A percentile compares a stretch with the other conserved stretches of the same genome.
Evolutionary conservation across 1,140 invertebrate species (phyloP).

Genomic region (Drosophila ercepeae): DNA sequence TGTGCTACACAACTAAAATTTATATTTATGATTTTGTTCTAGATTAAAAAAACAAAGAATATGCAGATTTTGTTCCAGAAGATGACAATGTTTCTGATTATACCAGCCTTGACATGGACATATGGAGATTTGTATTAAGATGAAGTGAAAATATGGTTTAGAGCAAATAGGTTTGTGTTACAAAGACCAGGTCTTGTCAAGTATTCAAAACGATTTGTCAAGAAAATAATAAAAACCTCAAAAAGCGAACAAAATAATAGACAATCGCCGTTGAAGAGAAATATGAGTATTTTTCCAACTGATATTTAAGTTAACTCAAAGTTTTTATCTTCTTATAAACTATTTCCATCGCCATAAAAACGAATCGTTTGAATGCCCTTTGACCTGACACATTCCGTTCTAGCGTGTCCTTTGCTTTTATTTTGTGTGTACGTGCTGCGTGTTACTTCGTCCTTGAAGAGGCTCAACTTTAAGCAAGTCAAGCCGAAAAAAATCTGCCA

Average conservation of each 20-base stretch:
- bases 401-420: neutral
- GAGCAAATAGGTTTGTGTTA: neutral
- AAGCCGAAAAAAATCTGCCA: slow-evolving; percentile 49
- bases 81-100: slow-evolving; percentile 6
- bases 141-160: slow-evolving; percentile 18
- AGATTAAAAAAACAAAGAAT: neutral
- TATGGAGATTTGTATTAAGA: slow-evolving; percentile 33
- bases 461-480: slow-evolving; percentile 39
- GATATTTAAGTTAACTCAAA: slow-evolving; percentile 24
- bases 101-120: slow-evolving; percentile 4
- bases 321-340: slow-evolving; percentile 48
- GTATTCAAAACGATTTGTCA: neutral
- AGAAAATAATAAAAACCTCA: neutral
- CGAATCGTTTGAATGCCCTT: slow-evolving; percentile 36
- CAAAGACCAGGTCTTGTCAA: neutral
- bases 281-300: slow-evolving; percentile 23
- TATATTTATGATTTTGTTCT: slow-evolving; percentile 45
- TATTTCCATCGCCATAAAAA: slow-evolving; percentile 46
- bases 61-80: neutral
- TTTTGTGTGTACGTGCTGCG: slow-evolving; percentile 28
- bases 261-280: neutral
- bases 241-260: neutral
- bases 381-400: slow-evolving; percentile 40
- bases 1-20: slow-evolving; percentile 50
- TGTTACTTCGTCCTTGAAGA: slow-evolving; percentile 41